phyloP scores from a whole-genome alignment of 2,888 invertebrate genomes.

The Linnaemya tessellans region DNA sequence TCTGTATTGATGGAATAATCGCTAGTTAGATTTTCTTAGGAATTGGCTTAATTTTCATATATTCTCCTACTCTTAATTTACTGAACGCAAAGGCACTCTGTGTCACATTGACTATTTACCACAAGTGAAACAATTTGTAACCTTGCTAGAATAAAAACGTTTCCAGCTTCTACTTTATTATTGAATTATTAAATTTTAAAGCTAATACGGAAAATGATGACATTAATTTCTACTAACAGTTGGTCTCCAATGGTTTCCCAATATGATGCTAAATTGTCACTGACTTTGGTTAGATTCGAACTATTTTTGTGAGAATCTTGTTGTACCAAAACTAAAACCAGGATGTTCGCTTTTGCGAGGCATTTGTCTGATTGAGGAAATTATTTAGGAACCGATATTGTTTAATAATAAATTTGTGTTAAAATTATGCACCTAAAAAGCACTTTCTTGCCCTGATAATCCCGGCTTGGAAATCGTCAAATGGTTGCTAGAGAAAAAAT shows the following conservation, averaged over 20 bases:
- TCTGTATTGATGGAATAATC: not conserved
- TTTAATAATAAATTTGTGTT: not conserved
- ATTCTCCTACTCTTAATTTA: not conserved
- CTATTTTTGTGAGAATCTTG: constrained; percentile 80
- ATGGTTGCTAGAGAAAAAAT: constrained; percentile 74
- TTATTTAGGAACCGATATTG: not conserved
- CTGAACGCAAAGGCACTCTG: constrained; percentile 71
- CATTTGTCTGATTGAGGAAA: constrained; percentile 72
- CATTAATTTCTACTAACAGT: not conserved
- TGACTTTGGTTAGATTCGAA: constrained; percentile 78
- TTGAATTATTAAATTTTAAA: not conserved
- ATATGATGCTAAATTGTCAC: constrained; percentile 79
- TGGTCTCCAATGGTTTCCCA: constrained; percentile 56
- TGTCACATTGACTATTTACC: constrained; percentile 55
- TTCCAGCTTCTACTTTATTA: constrained; percentile 27
- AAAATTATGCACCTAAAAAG: constrained; percentile 67
- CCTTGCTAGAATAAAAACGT: constrained; percentile 61
- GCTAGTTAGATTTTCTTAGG: not conserved
- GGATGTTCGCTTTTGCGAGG: constrained; percentile 75
- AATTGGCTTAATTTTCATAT: not conserved
- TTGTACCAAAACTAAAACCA: constrained; percentile 71
- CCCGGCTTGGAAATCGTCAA: constrained; percentile 75
- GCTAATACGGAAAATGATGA: constrained; percentile 15
- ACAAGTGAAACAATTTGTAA: constrained; percentile 63
- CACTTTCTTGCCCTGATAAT: constrained; percentile 69